Percentiles rank a stretch among this genome's conserved stretches.
phyloP scores from a whole-genome alignment of 2,113 vertebrate genomes.

The Cyanoliseus patagonus region DNA sequence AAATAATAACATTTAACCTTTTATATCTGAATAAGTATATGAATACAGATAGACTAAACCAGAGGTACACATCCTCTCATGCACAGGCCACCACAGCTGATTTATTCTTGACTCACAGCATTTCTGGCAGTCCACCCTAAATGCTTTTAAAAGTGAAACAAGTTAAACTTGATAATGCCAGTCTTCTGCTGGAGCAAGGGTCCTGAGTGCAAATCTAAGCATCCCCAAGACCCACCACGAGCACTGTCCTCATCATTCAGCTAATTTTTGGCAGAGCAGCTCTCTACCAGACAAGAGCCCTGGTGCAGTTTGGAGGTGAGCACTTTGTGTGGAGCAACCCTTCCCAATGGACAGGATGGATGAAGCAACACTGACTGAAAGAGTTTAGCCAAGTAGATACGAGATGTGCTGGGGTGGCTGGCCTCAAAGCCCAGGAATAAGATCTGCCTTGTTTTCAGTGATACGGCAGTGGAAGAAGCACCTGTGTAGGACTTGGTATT shows the following conservation, averaged over 20 bases:
- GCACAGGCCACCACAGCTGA: neutral
- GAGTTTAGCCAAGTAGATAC: neutral
- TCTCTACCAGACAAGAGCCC: neutral
- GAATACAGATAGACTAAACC: neutral
- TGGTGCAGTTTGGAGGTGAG: neutral
- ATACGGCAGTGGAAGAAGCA: neutral
- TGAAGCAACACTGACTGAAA: neutral
- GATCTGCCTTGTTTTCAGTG: neutral
- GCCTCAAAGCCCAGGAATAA: neutral
- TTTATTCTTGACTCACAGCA: neutral
- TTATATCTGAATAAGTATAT: neutral
- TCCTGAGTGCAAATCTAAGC: neutral
- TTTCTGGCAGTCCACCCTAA: neutral
- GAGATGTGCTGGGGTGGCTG: neutral
- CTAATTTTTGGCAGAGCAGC: neutral
- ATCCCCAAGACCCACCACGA: rapidly evolving
- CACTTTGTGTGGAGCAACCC: neutral
- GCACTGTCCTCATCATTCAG: neutral
- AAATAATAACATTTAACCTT: neutral
- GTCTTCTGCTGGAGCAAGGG: neutral
- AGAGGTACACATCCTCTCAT: neutral
- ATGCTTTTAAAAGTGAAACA: neutral
- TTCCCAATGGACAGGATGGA: neutral
- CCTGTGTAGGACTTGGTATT: rapidly evolving
- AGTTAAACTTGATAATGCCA: neutral